Base-by-base conservation (phyloP, 2,113 vertebrate species). In the Labrus mixtus region DNA sequence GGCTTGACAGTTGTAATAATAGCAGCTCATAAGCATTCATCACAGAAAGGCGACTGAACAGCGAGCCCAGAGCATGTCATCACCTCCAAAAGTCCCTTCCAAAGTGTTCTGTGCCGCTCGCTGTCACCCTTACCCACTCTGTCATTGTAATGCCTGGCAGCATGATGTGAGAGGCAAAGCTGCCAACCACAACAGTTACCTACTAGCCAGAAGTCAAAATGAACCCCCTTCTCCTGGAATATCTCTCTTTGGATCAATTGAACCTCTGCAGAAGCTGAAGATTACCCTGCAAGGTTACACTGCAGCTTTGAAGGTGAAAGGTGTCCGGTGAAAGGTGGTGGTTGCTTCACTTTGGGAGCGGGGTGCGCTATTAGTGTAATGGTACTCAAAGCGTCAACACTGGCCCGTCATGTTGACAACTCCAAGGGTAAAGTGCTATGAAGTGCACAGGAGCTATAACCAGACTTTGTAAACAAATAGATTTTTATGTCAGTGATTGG, bases 241-340 rank as follows among this genome's bases (percentile, higher is more conserved):
- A 53, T 78, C 73, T 81, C 76, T 45, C 19, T 41, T 33, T 68
- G 45, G 79, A 87, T 85, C 85, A 86, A 81, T 73, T 86, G 76
- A 89, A 81, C 79, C 63, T 77, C 20, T 50, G 73, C 72, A 46
- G 76, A 74, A 73, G 74, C 78, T 83, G 65, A 81, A 88, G 88
- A 88, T 87, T 87, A 84, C 76, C 71, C 65, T n/a, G 36, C 33
- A 46, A 76, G 73, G 57, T 57, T 87, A 83, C 86, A 60, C 48
- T 74, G 81, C 86, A 89, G 76, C 76, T 85, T 83, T 68, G 68
- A 76, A 82, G 82, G 90, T 84, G 69, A 91, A 88, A 81, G 73
- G 64, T 56, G 61, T 74, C 64, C 13, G 46, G 68, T 73, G 61
- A 87, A 86, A 90, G 73, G 62, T 82, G 77, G 73, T 39, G 65